Conservation (phyloP, 2,113 vertebrate genomes). For the Tiliqua scincoides region DNA sequence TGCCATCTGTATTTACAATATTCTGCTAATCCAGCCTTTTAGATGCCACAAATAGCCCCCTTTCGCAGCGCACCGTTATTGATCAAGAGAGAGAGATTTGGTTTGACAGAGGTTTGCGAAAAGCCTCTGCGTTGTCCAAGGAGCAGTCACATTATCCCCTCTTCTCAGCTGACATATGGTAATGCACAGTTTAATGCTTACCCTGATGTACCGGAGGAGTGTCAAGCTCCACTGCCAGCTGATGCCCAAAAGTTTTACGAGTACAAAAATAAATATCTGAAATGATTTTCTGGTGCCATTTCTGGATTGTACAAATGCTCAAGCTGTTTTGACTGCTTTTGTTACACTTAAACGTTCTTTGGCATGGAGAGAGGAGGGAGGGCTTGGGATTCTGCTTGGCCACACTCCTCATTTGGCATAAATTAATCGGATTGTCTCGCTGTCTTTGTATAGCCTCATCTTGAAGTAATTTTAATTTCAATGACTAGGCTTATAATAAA, state of each 20-base stretch:
- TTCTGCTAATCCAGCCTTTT: slow-evolving; percentile 52
- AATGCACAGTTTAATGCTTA: slow-evolving; percentile 64
- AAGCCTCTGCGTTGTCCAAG: slow-evolving; percentile 64
- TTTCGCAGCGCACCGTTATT: slow-evolving; percentile 59
- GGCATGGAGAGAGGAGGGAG: not conserved
- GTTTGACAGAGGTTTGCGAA: slow-evolving; percentile 65
- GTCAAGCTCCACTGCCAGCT: slow-evolving; percentile 51
- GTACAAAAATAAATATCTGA: slow-evolving; percentile 53
- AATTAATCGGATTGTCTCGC: slow-evolving; percentile 63
- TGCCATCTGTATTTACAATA: slow-evolving; percentile 51
- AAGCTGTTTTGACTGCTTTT: not conserved
- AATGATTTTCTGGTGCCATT: slow-evolving; percentile 43
- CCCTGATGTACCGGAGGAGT: slow-evolving; percentile 43
- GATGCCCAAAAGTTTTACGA: slow-evolving; percentile 53
- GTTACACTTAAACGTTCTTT: slow-evolving; percentile 35
- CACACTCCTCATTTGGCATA: slow-evolving; percentile 40
- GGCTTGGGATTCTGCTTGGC: not conserved
- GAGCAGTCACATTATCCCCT: slow-evolving; percentile 66
- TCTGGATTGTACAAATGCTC: slow-evolving; percentile 9
- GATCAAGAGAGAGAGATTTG: slow-evolving; percentile 54
- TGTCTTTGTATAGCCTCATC: slow-evolving; percentile 69
- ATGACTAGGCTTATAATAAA: slow-evolving; percentile 65
- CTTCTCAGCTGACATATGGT: slow-evolving; percentile 63
- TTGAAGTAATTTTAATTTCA: slow-evolving; percentile 73
- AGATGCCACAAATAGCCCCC: not conserved